Evolutionary conservation across 1,140 invertebrate species (phyloP).

Genomic region (Anastatus disparis): DNA sequence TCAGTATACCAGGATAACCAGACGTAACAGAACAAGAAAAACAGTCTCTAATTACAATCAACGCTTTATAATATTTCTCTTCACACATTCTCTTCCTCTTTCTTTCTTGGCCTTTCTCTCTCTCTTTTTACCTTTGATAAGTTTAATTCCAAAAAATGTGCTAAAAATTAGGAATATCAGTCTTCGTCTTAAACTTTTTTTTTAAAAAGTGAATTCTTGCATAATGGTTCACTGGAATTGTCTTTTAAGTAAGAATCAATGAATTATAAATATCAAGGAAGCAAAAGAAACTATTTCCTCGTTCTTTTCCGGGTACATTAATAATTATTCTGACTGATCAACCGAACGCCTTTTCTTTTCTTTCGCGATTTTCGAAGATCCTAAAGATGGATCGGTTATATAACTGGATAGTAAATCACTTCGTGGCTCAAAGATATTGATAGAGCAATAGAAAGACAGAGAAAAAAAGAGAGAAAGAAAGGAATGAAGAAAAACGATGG

Average conservation of each 20-base stretch:
- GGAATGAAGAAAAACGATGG: neutral
- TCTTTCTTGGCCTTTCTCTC: neutral
- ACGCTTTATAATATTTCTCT: slow-evolving; percentile 6
- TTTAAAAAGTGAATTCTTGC: too few relatives aligned
- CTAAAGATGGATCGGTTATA: neutral
- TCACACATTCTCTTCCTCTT: neutral
- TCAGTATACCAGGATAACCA: slow-evolving; percentile 2
- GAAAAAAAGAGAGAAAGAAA: neutral
- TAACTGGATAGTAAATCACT: neutral
- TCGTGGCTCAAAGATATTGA: neutral
- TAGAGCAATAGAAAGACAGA: neutral
- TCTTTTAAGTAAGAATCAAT: too few relatives aligned
- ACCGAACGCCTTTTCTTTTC: neutral
- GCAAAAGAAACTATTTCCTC: neutral
- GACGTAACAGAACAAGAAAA: neutral
- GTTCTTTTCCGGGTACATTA: too few relatives aligned
- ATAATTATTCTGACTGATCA: neutral
- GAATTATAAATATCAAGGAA: too few relatives aligned
- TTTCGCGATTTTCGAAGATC: neutral
- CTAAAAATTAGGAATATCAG: too few relatives aligned
- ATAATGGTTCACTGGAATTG: too few relatives aligned
- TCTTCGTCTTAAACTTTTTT: too few relatives aligned
- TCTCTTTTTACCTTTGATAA: neutral
- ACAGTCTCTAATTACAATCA: neutral
- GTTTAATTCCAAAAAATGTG: too few relatives aligned